Percentiles rank a stretch among this genome's conserved stretches.
Evolutionary conservation across 2,888 invertebrate species (phyloP).

Genomic region (Ernsta delagoae): DNA sequence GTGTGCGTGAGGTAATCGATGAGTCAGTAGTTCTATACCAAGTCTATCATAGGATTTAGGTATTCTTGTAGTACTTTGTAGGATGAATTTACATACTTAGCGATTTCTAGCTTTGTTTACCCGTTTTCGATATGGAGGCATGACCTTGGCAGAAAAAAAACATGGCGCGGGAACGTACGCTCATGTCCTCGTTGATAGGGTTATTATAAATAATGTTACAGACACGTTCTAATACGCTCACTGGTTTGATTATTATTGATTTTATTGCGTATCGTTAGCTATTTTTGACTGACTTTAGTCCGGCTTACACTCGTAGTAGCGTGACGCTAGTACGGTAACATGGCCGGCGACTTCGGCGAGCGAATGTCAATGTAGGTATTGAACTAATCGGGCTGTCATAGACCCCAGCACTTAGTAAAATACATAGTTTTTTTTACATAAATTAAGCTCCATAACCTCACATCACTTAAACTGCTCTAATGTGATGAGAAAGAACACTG

Average conservation of each 20-base stretch:
- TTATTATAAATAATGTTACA: conserved; percentile 52
- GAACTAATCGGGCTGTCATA: conserved; percentile 56
- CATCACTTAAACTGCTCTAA: conserved; percentile 43
- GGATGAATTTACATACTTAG: conserved; percentile 38
- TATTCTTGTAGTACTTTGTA: conserved; percentile 42
- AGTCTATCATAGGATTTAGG: conserved; percentile 44
- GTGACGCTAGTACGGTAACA: conserved; percentile 79
- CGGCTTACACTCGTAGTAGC: conserved; percentile 70
- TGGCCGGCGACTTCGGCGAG: conserved; percentile 68
- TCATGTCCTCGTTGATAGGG: conserved; percentile 59
- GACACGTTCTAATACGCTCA: conserved; percentile 44
- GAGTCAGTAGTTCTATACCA: conserved; percentile 59
- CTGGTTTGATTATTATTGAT: conserved; percentile 58
- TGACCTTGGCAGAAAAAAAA: conserved; percentile 82
- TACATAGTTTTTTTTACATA: conserved; percentile 39
- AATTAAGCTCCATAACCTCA: not conserved
- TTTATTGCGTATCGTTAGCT: conserved; percentile 62
- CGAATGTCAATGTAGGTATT: conserved; percentile 59
- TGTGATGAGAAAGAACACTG: conserved; percentile 38
- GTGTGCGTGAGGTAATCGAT: conserved; percentile 71
- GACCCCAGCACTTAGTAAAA: conserved; percentile 58
- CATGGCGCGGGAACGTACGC: conserved; percentile 81
- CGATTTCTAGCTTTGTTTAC: conserved; percentile 75
- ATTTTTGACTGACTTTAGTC: conserved; percentile 64
- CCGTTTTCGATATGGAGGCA: conserved; percentile 74